These are phyloP conservation scores for Oryzias dopingdopingensis DNA, from an alignment of 2,797 vertebrate genomes.

Conservation along the genomic window DNA sequence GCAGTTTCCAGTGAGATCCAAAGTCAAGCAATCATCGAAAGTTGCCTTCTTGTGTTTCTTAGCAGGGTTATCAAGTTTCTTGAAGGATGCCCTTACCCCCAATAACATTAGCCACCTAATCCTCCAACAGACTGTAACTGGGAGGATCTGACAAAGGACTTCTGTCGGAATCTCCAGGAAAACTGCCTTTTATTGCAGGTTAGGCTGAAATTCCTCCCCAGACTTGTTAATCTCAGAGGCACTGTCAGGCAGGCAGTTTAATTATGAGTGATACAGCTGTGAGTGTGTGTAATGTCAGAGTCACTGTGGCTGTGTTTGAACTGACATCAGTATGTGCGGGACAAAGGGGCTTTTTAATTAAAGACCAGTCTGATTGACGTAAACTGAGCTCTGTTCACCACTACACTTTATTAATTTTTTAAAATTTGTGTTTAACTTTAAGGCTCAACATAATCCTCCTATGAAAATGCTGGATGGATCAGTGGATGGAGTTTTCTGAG, in stretches of 20 bases:
- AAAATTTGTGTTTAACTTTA: constrained; percentile 21
- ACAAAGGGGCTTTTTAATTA: constrained; percentile 45
- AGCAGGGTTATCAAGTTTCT: constrained; percentile 34
- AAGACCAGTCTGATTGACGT: constrained; percentile 47
- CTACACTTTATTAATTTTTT: constrained; percentile 8
- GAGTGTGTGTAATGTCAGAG: constrained; percentile 33
- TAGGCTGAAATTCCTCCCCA: constrained; percentile 57
- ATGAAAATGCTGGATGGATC: constrained; percentile 4
- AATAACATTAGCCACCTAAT: constrained; percentile 58
- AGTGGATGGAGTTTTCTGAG: not conserved
- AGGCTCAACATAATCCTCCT: constrained; percentile 19
- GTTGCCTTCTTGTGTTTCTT: constrained; percentile 13
- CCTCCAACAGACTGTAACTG: constrained; percentile 36
- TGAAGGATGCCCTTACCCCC: constrained; percentile 38
- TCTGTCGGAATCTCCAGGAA: constrained; percentile 49
- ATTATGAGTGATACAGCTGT: constrained; percentile 72
- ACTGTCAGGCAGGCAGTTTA: constrained; percentile 68
- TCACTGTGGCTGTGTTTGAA: constrained; percentile 14
- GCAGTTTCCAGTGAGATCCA: not conserved
- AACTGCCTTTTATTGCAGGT: constrained; percentile 73
- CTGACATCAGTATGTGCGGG: constrained; percentile 11
- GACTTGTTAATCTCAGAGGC: constrained; percentile 75
- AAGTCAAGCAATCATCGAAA: constrained; percentile 20
- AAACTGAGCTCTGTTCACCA: constrained; percentile 13
- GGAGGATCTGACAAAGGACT: constrained; percentile 48